phyloP scores from a whole-genome alignment of 2,797 vertebrate species.

The Danio aesculapii region DNA sequence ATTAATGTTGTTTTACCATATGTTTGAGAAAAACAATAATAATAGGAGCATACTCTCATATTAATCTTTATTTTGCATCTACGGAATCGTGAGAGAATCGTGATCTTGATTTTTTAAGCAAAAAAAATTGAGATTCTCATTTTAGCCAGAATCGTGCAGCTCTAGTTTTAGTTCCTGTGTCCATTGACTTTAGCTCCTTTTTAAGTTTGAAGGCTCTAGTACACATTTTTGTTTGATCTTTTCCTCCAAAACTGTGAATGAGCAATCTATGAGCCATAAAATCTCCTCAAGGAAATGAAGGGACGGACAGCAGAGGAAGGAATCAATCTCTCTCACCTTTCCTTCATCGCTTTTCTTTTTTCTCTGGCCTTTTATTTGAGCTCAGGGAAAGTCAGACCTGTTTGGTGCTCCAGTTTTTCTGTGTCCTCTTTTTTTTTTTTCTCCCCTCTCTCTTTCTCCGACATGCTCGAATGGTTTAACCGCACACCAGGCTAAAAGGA shows the following conservation, averaged over 20 bases:
- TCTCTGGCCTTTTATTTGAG: not conserved
- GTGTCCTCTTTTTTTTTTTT: not conserved
- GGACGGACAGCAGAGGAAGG: constrained; percentile 3
- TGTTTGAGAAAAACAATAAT: no score
- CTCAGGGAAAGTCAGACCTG: not conserved
- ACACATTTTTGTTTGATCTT: not conserved
- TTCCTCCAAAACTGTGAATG: not conserved
- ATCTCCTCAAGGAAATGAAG: constrained; percentile 4
- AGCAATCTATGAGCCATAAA: not conserved
- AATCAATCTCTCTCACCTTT: constrained; percentile 30
- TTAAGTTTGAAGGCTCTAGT: not conserved
- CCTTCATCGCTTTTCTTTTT: constrained; percentile 5
- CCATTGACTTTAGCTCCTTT: no score
- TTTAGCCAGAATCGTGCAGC: no score
- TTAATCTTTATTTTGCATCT: no score
- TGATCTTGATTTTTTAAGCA: no score
- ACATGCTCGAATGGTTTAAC: constrained; percentile 36
- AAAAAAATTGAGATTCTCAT: no score
- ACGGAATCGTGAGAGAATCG: no score
- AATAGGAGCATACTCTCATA: no score
- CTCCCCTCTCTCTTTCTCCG: not conserved
- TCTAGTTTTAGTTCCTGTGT: no score
- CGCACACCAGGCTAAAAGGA: constrained; percentile 13
- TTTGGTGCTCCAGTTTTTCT: constrained; percentile 6
- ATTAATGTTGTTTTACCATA: no score